Evolutionary conservation across 2,797 vertebrate genomes (phyloP).

Genomic region (Oreonectes daqikongensis): DNA sequence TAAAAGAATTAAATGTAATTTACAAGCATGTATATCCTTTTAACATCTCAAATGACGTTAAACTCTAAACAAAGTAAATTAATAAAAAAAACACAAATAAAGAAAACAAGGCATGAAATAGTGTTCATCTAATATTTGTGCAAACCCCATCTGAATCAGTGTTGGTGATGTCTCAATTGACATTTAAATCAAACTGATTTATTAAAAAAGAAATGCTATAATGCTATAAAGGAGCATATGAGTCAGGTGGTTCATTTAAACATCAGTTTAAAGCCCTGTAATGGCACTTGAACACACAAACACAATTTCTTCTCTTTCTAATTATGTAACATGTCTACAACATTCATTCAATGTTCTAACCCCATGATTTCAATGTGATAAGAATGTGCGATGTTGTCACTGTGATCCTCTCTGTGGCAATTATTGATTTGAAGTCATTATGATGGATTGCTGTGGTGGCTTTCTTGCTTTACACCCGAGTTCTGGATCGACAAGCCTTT

Average conservation of each 20-base stretch:
- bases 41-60: constrained; percentile 27
- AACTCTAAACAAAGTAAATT: neutral
- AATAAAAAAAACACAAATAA: constrained; percentile 14
- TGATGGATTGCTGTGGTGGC: constrained; percentile 76
- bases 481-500: constrained; percentile 68
- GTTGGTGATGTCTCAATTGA: neutral
- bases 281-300: constrained; percentile 10
- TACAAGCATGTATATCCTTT: constrained; percentile 26
- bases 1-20: neutral
- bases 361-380: constrained; percentile 24
- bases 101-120: constrained; percentile 3
- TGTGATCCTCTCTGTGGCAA: constrained; percentile 60
- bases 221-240: neutral
- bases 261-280: neutral
- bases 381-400: constrained; percentile 46
- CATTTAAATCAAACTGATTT: neutral
- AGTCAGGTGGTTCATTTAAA: constrained; percentile 1
- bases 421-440: constrained; percentile 76
- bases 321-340: neutral
- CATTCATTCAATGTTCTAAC: constrained; percentile 7
- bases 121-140: constrained; percentile 23
- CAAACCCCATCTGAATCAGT: constrained; percentile 10
- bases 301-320: neutral
- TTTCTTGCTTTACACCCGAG: constrained; percentile 56
- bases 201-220: neutral